phyloP scores from a whole-genome alignment of 2,113 vertebrate genomes.

The Periophthalmodon schlosseri region DNA sequence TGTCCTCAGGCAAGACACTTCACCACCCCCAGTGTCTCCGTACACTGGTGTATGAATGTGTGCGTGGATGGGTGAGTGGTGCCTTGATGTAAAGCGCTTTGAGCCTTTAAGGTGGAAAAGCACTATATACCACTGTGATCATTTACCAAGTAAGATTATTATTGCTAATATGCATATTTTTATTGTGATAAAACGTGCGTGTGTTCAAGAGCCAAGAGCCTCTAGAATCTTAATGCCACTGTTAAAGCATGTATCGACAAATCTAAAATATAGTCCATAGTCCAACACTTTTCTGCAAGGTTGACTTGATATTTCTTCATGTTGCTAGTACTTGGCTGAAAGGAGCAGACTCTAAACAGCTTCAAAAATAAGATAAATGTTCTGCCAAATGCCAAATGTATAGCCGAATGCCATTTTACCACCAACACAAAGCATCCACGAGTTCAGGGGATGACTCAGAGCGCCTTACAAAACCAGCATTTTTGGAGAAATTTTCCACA shows the following conservation, averaged over 20 bases:
- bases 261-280: background rate
- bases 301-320: slow-evolving; percentile 28
- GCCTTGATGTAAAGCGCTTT: no score
- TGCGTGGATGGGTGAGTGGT: no score
- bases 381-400: slow-evolving; percentile 38
- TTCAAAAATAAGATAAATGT: slow-evolving; percentile 20
- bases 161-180: no score
- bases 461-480: slow-evolving; percentile 11
- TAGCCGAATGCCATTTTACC: slow-evolving; percentile 35
- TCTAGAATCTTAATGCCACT: background rate
- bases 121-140: no score
- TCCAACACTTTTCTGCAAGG: background rate
- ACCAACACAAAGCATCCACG: slow-evolving; percentile 42
- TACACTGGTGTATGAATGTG: no score
- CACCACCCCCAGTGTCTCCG: no score
- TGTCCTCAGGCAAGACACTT: no score
- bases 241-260: background rate
- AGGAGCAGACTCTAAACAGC: slow-evolving; percentile 28
- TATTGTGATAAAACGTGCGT: no score
- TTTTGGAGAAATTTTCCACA: slow-evolving; percentile 3
- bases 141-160: no score
- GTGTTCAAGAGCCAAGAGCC: no score
- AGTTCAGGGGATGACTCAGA: slow-evolving; percentile 42
- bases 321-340: slow-evolving; percentile 33
- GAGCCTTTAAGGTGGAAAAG: no score